Conservation (phyloP, 2,888 invertebrate genomes). For the Brachynemurus nebulosus region DNA sequence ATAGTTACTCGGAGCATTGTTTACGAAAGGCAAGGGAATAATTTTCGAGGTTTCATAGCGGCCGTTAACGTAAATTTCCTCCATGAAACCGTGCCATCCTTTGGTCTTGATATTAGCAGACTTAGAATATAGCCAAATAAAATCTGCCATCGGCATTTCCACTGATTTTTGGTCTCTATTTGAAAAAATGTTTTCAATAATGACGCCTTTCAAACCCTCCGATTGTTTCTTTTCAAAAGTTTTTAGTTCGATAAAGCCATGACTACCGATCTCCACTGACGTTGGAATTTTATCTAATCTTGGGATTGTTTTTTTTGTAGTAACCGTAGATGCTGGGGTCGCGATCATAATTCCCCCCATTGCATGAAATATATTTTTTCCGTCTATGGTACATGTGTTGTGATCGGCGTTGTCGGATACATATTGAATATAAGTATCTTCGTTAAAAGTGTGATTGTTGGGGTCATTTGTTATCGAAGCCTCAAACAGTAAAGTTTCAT, state of each 20-base stretch:
- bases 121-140: constrained; percentile 20
- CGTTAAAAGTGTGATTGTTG: background rate
- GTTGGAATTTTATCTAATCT: constrained; percentile 19
- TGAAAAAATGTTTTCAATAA: constrained; percentile 16
- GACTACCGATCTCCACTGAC: constrained; percentile 17
- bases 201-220: constrained; percentile 17
- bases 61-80: constrained; percentile 15
- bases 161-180: constrained; percentile 7
- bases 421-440: constrained; percentile 14
- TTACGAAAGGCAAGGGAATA: constrained; percentile 22
- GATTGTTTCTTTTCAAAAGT: constrained; percentile 19
- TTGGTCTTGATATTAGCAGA: constrained; percentile 13
- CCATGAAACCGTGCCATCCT: constrained; percentile 22
- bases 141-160: constrained; percentile 20
- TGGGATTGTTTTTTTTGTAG: constrained; percentile 12
- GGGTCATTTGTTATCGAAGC: background rate
- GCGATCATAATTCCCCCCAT: constrained; percentile 21
- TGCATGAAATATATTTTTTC: constrained; percentile 21
- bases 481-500: background rate
- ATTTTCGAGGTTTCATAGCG: constrained; percentile 19
- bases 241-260: constrained; percentile 18
- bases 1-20: constrained; percentile 21
- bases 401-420: constrained; percentile 24
- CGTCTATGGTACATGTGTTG: constrained; percentile 22
- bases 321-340: constrained; percentile 6